Evolutionary conservation across 1,140 invertebrate species (phyloP).

Genomic region (Caenorhabditis inopinata): DNA sequence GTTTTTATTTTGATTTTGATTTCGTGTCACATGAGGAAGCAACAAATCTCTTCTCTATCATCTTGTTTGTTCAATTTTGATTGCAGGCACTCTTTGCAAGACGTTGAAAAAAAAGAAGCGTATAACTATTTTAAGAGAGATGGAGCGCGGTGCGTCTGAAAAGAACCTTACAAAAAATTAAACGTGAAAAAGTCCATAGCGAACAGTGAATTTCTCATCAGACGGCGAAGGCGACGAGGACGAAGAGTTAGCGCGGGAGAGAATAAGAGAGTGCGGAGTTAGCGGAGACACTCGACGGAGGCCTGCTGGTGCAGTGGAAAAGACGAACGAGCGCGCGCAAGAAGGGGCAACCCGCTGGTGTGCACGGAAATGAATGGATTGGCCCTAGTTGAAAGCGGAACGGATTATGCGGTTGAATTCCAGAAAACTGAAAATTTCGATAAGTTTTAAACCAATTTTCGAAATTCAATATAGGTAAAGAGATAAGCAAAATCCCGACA

Average conservation of each 20-base stretch:
- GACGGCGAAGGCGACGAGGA: background rate
- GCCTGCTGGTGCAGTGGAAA: constrained; percentile 16
- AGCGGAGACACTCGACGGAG: background rate
- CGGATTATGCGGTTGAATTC: no score
- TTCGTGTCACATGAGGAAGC: background rate
- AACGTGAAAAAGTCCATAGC: background rate
- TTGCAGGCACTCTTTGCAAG: no score
- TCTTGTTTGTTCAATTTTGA: constrained; percentile 1
- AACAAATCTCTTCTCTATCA: background rate
- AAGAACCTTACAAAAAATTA: background rate
- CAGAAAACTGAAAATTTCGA: no score
- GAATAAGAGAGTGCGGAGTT: background rate
- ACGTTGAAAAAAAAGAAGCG: no score
- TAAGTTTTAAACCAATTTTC: no score
- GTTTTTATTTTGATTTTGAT: no score
- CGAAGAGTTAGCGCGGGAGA: background rate
- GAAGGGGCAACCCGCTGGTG: background rate
- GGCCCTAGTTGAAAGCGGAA: background rate
- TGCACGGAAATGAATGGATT: background rate
- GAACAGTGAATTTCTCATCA: background rate
- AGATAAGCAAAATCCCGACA: no score
- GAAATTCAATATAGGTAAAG: no score
- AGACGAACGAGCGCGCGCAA: background rate
- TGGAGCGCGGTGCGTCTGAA: no score
- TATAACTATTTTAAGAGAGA: no score